phyloP scores from a whole-genome alignment of 1,140 invertebrate species.

The Ceratina australensis region DNA sequence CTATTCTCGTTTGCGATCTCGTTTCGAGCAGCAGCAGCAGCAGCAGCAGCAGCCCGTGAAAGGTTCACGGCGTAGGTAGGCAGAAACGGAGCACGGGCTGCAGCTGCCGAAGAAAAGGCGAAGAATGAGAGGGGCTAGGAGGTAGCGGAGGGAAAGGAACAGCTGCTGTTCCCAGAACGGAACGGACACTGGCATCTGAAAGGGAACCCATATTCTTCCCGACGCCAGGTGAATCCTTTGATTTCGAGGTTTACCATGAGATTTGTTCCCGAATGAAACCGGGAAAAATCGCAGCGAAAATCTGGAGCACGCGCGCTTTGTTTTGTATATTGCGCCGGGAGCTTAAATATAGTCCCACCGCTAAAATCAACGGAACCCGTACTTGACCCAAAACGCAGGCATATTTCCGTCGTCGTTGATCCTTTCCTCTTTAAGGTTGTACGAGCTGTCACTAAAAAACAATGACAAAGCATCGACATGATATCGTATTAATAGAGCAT shows the following conservation, averaged over 20 bases:
- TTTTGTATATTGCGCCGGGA: neutral
- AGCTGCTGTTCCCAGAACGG: conserved; percentile 65
- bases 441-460: too few relatives aligned
- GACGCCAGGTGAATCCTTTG: conserved; percentile 56
- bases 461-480: too few relatives aligned
- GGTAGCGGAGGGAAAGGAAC: conserved; percentile 56
- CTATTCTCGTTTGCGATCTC: conserved; percentile 24
- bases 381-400: conserved; percentile 9
- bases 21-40: conserved; percentile 17
- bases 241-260: neutral
- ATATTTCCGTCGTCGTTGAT: neutral
- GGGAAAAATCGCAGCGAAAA: neutral
- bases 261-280: neutral
- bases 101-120: conserved; percentile 57
- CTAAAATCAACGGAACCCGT: neutral
- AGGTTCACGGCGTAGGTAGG: conserved; percentile 53
- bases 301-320: neutral
- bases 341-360: conserved; percentile 17
- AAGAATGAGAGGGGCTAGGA: conserved; percentile 35
- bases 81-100: conserved; percentile 49
- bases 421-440: neutral
- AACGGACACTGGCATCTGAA: conserved; percentile 9
- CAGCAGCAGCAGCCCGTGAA: conserved; percentile 50
- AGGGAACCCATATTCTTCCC: conserved; percentile 41
- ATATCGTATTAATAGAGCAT: too few relatives aligned